phyloP scores from a whole-genome alignment of 2,888 invertebrate species.

The Matsumyia berberina region DNA sequence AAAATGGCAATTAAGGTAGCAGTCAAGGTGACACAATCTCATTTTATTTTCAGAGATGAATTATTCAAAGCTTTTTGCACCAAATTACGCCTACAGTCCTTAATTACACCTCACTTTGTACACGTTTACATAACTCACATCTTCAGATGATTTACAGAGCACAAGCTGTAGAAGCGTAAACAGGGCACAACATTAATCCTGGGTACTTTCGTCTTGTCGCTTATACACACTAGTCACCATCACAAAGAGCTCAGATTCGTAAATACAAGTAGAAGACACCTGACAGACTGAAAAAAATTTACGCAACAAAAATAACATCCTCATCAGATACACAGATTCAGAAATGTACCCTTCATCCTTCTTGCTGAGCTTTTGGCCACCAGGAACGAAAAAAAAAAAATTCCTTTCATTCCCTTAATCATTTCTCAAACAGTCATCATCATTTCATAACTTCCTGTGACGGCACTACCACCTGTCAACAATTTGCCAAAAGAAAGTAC shows the following conservation, averaged over 20 bases:
- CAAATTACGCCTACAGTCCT: background rate
- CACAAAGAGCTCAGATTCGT: slow-evolving; percentile 5
- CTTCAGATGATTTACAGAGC: background rate
- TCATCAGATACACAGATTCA: background rate
- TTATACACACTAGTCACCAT: background rate
- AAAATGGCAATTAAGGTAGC: background rate
- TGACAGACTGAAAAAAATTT: background rate
- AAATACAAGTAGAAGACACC: background rate
- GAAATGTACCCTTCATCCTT: no score
- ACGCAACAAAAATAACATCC: background rate
- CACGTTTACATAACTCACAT: background rate
- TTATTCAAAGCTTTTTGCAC: background rate
- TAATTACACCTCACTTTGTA: background rate
- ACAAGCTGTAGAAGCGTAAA: background rate
- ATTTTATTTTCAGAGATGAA: background rate
- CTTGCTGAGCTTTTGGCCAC: background rate
- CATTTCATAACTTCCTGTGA: slow-evolving; percentile 18
- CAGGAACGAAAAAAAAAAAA: background rate
- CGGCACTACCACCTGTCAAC: slow-evolving; percentile 30
- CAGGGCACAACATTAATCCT: no score
- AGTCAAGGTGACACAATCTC: background rate
- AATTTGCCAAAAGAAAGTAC: slow-evolving; percentile 22
- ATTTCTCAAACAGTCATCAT: slow-evolving; percentile 33
- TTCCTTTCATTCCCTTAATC: background rate
- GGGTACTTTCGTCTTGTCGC: background rate